phyloP scores from a whole-genome alignment of 53 echinoderm and acorn worm species.

The Luidia sarsii region DNA sequence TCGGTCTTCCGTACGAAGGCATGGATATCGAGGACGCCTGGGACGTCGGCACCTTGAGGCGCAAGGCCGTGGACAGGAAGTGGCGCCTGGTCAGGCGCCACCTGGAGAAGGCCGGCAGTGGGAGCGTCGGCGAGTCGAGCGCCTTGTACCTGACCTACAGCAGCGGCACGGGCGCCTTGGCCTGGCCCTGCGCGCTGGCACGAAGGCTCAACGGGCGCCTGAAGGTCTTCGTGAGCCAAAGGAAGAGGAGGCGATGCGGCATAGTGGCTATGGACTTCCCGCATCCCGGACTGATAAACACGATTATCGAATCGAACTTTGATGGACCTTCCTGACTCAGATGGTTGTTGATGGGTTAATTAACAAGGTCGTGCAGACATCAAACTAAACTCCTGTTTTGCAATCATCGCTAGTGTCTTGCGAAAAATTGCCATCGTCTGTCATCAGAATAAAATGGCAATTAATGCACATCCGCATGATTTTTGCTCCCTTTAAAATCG shows the following conservation, averaged over 20 bases:
- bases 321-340: background rate
- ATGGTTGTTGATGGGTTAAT: no score
- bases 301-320: conserved; percentile 31
- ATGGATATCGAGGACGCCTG: conserved; percentile 41
- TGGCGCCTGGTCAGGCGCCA: conserved; percentile 13
- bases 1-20: conserved; percentile 24
- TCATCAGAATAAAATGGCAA: no score
- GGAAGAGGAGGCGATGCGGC: conserved; percentile 1
- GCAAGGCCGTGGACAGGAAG: conserved; percentile 15
- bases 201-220: background rate
- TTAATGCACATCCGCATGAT: no score
- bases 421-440: no score
- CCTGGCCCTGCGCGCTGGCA: conserved; percentile 12
- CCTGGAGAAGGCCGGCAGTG: conserved; percentile 5
- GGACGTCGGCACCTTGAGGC: background rate
- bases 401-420: no score
- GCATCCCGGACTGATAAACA: background rate
- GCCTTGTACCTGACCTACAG: conserved; percentile 49
- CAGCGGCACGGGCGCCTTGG: conserved; percentile 35
- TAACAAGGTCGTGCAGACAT: no score
- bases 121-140: background rate
- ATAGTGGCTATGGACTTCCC: conserved; percentile 48
- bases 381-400: no score
- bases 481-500: no score
- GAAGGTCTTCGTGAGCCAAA: background rate